These are phyloP conservation scores for Plebejus argus DNA, from an alignment of 2,888 invertebrate species.

Conservation along the genomic window DNA sequence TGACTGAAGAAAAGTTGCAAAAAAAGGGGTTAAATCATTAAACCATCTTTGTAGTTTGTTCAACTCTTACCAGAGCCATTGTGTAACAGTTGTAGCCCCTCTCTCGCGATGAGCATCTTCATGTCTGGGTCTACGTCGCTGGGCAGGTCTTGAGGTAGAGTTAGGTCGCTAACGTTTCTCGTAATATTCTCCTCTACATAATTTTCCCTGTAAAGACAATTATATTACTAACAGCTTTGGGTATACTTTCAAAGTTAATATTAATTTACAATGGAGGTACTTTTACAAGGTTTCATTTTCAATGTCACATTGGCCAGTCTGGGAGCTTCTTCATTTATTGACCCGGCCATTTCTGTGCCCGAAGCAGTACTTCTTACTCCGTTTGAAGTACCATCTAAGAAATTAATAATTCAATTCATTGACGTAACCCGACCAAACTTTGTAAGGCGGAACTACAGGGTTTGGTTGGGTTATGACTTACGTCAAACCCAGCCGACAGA, in stretches of 20 bases:
- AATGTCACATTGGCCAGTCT: not conserved
- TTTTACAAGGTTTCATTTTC: too few species aligned
- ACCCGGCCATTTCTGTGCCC: not conserved
- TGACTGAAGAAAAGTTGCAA: too few species aligned
- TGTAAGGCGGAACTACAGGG: too few species aligned
- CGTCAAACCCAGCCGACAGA: too few species aligned
- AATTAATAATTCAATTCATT: too few species aligned
- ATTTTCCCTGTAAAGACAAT: constrained; percentile 39
- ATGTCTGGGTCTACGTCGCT: constrained; percentile 62
- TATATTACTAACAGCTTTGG: not conserved
- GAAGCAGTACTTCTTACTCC: too few species aligned
- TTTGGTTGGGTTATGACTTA: too few species aligned
- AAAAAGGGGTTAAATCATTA: too few species aligned
- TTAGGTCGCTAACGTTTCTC: constrained; percentile 58
- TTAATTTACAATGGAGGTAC: too few species aligned
- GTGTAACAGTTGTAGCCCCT: constrained; percentile 83
- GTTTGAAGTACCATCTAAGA: too few species aligned
- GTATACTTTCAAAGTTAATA: too few species aligned
- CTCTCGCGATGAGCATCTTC: constrained; percentile 68
- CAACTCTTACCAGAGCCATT: constrained; percentile 85
- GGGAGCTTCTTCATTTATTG: not conserved
- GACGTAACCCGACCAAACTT: too few species aligned
- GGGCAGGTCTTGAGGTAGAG: constrained; percentile 55
- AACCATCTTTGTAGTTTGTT: not conserved
- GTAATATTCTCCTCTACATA: constrained; percentile 54